Percentiles rank a stretch among this genome's conserved stretches.
Evolutionary conservation across 2,113 vertebrate species (phyloP).

Genomic region (Phrynocephalus versicolor): DNA sequence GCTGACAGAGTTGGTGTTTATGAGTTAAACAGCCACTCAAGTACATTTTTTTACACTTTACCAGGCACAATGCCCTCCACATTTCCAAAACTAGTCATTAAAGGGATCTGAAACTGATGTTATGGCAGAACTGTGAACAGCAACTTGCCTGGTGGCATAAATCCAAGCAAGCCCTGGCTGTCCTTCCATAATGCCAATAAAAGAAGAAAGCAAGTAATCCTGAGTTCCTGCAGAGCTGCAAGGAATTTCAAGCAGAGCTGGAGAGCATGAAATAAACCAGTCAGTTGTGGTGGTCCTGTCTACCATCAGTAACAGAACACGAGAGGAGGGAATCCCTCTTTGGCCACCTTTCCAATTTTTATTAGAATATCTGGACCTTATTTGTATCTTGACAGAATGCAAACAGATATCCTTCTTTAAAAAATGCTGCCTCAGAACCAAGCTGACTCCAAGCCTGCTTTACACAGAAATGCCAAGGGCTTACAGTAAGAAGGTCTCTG

Average conservation of each 20-base stretch:
- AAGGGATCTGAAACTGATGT: not conserved
- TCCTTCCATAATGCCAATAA: slow-evolving; percentile 10
- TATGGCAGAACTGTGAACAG: slow-evolving; percentile 4
- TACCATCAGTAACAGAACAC: not conserved
- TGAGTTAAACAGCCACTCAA: not conserved
- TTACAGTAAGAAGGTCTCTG: too few species aligned
- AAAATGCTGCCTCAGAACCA: not conserved
- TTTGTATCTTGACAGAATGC: not conserved
- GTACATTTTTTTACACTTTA: slow-evolving; percentile 11
- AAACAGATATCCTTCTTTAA: not conserved
- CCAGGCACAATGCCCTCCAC: slow-evolving; percentile 6
- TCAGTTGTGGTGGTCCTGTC: not conserved
- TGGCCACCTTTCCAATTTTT: not conserved
- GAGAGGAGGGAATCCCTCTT: not conserved
- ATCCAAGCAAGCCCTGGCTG: slow-evolving; percentile 28
- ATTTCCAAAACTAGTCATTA: slow-evolving; percentile 1
- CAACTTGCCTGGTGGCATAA: not conserved
- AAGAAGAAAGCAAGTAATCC: slow-evolving; percentile 26
- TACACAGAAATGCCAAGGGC: not conserved
- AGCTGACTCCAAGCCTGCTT: not conserved
- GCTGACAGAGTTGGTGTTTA: not conserved
- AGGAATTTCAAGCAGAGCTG: slow-evolving; percentile 6
- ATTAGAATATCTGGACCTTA: not conserved
- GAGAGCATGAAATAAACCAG: not conserved
- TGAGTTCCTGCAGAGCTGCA: slow-evolving; percentile 7